Conservation (phyloP, 2,797 vertebrate species). For the Diplodus puntazzo region DNA sequence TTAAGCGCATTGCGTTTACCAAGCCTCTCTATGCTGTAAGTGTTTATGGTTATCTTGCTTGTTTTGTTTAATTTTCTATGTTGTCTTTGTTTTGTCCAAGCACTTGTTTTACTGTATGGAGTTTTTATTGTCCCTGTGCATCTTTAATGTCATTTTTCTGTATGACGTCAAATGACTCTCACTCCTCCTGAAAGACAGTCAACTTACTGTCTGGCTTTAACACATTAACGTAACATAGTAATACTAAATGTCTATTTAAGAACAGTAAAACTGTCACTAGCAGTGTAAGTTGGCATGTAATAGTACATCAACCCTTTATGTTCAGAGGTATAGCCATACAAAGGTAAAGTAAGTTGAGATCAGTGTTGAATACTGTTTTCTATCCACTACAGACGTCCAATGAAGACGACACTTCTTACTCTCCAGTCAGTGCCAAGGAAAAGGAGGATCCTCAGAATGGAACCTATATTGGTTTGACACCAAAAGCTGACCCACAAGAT, state of each 20-base stretch:
- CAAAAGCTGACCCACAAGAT: conserved; percentile 57
- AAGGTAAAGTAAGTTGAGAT: neutral
- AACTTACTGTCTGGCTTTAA: conserved; percentile 26
- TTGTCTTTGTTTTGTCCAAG: conserved; percentile 20
- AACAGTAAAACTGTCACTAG: neutral
- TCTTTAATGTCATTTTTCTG: neutral
- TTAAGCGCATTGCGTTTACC: conserved; percentile 78
- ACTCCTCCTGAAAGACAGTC: neutral
- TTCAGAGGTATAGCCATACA: neutral
- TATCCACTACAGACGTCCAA: conserved; percentile 51
- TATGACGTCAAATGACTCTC: neutral
- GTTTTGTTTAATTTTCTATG: conserved; percentile 7
- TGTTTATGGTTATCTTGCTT: conserved; percentile 50
- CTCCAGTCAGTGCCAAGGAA: conserved; percentile 73
- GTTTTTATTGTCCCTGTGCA: conserved; percentile 11
- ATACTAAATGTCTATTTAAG: neutral
- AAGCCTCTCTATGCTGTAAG: conserved; percentile 80
- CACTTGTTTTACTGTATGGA: neutral
- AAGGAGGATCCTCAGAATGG: conserved; percentile 80
- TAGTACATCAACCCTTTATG: neutral
- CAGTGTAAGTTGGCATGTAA: neutral
- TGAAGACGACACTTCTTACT: conserved; percentile 75
- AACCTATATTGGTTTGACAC: conserved; percentile 72
- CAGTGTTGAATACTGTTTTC: conserved; percentile 3
- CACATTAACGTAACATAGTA: conserved; percentile 10